Base-by-base conservation (phyloP, 2,797 vertebrate species). In the Phoxinus dragarum region DNA sequence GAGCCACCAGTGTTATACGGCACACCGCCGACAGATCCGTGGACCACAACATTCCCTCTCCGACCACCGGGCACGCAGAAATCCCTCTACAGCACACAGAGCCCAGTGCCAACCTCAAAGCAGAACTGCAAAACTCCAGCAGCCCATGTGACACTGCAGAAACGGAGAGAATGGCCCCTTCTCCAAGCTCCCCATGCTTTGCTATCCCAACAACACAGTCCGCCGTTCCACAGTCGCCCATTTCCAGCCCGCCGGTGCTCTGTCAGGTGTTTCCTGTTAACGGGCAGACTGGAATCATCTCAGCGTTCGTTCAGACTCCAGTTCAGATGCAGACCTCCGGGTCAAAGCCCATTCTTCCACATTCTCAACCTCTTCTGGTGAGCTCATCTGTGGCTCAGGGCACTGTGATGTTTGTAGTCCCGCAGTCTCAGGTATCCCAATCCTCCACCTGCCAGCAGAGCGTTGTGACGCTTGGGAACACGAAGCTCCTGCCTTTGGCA, bases 391-490 rank as follows among this genome's bases (percentile, higher is more conserved):
- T 98, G 21, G 95, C 97, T 78, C 98, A 96, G 93, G 97, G 98
- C 42, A 91, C 98, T 0, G 96, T 99, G 79, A 98, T 99, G 98
- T 92, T 99, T 77, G 97, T 99, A 44, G 95, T 99, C 1, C 97
- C 98, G 0, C 97, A 96, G 92, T 89, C 94, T 0, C 74, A 96
- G 1, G 89, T 97, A 64, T 87, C 96, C 0, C 89, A 94, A 42
- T 87, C 95, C 0, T 89, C 92, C 0, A 83, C 92, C 17, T 94
- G 95, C 83, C 86, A 94, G 0, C 95, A 95, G 69, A 86, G 95
- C 3, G 89, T 97, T 12, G 87, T 98, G 94, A 95, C 97, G 23
- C 93, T 97, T 6, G 97, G 97, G 52, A 97, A 91, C 90, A 96
- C 97, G 69, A 99, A 97, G 93, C 93, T 99, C 31, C 92, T 99